Conservation (phyloP, 2,113 vertebrate species). For the Onychostoma macrolepis region DNA sequence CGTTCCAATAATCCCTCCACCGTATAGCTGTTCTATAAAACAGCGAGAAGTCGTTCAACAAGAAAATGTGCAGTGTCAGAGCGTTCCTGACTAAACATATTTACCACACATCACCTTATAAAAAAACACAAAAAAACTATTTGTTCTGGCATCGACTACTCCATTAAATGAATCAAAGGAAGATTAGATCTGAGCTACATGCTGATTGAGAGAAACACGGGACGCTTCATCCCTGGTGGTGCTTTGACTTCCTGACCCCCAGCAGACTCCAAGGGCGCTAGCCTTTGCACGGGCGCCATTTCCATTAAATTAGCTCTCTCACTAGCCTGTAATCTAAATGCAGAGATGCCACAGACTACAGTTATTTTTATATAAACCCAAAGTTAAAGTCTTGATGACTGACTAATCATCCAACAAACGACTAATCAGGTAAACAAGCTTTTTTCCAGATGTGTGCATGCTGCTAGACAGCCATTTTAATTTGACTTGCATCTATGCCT, state of each 20-base stretch:
- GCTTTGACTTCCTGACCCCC: slow-evolving; percentile 72
- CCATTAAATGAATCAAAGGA: slow-evolving; percentile 8
- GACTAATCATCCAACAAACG: neutral
- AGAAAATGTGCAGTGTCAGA: slow-evolving; percentile 36
- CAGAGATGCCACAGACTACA: neutral
- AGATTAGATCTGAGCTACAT: neutral
- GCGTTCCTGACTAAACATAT: slow-evolving; percentile 27
- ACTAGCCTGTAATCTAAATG: slow-evolving; percentile 50
- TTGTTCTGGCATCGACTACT: neutral
- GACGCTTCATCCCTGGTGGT: slow-evolving; percentile 62
- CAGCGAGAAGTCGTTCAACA: slow-evolving; percentile 26
- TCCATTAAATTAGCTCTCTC: slow-evolving; percentile 70
- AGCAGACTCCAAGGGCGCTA: slow-evolving; percentile 76
- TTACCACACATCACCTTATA: slow-evolving; percentile 42
- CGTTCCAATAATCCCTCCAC: slow-evolving; percentile 50
- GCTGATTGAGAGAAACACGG: neutral
- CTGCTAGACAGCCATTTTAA: neutral
- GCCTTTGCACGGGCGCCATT: slow-evolving; percentile 66
- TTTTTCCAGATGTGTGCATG: neutral
- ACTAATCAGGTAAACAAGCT: neutral
- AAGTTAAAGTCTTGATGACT: neutral
- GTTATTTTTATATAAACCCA: neutral
- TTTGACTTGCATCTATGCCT: neutral
- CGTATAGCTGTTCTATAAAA: slow-evolving; percentile 37
- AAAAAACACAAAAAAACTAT: slow-evolving; percentile 8